A percentile compares a stretch with the other conserved stretches of the same genome.
Evolutionary conservation across 1,140 invertebrate genomes (phyloP).

Genomic region (Brachionus rubens): DNA sequence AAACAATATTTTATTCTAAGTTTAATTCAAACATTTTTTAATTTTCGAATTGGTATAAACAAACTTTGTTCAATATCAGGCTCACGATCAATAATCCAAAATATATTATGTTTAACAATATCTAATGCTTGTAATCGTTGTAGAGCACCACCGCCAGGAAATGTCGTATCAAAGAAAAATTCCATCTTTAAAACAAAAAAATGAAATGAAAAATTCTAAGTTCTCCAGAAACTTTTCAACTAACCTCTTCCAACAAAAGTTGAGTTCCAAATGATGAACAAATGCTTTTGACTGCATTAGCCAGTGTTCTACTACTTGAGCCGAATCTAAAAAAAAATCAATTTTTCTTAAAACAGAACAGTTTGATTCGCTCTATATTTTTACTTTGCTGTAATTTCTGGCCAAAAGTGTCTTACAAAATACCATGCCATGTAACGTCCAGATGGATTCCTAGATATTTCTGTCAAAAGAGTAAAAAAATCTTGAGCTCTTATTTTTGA

Average conservation of each 20-base stretch:
- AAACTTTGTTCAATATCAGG: background rate
- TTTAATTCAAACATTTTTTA: background rate
- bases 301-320: constrained; percentile 21
- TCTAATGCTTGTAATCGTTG: constrained; percentile 12
- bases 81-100: constrained; percentile 36
- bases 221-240: too few species aligned
- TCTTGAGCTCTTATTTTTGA: constrained; percentile 30
- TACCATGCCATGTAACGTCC: constrained; percentile 22
- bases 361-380: background rate
- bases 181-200: background rate
- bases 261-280: constrained; percentile 25
- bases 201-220: too few species aligned
- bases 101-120: constrained; percentile 22
- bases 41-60: background rate
- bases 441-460: constrained; percentile 17
- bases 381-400: constrained; percentile 1
- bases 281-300: constrained; percentile 32
- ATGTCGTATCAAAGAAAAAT: constrained; percentile 4
- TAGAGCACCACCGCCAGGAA: constrained; percentile 2
- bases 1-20: background rate
- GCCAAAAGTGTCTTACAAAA: constrained; percentile 18
- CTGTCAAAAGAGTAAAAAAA: constrained; percentile 23
- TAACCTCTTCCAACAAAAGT: constrained; percentile 4
- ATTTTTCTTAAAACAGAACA: background rate
- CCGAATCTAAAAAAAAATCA: constrained; percentile 8